A percentile compares a stretch with the other conserved stretches of the same genome.
Evolutionary conservation across 2,888 invertebrate genomes (phyloP).

Genomic region (Lepidochitona cinerea): DNA sequence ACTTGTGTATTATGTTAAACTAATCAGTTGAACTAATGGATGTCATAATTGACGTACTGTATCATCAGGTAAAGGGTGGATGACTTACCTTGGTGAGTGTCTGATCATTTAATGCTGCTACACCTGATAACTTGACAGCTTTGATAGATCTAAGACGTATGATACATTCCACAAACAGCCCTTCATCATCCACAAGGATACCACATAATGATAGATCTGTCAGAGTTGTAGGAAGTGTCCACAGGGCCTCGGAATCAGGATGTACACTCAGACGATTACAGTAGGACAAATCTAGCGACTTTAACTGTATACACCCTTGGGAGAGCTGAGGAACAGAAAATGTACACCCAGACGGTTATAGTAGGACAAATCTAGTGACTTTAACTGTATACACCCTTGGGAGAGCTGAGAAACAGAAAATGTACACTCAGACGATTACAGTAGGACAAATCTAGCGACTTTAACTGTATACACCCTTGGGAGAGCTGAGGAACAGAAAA

Average conservation of each 20-base stretch:
- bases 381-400: no score
- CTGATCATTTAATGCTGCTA: conserved; percentile 58
- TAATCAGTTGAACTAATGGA: no score
- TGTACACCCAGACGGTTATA: no score
- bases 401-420: no score
- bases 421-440: no score
- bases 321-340: conserved; percentile 58
- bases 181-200: conserved; percentile 48
- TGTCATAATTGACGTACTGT: no score
- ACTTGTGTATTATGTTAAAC: no score
- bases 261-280: conserved; percentile 46
- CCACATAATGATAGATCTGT: conserved; percentile 60
- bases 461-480: no score
- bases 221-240: conserved; percentile 56
- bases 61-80: no score
- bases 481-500: no score
- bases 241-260: conserved; percentile 50
- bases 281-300: conserved; percentile 60
- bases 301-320: conserved; percentile 52
- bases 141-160: conserved; percentile 46
- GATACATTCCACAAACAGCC: conserved; percentile 55
- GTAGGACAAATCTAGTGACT: no score
- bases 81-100: conserved; percentile 47
- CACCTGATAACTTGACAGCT: conserved; percentile 57
- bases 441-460: no score